Conservation (phyloP, 1,140 invertebrate genomes). For the Drosophila seguyi region DNA sequence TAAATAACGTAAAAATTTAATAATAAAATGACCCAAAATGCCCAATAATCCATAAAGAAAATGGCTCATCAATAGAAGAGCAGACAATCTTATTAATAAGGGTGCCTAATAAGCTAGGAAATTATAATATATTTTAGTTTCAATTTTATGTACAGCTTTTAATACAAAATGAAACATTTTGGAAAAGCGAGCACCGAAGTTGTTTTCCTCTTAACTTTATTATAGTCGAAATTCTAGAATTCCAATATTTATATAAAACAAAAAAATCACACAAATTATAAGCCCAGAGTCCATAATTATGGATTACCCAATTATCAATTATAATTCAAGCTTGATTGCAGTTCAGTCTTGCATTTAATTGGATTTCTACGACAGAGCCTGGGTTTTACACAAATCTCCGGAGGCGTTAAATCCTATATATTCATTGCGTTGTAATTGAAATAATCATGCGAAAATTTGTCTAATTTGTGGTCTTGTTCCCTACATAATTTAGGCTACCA, state of each 20-base stretch:
- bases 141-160: neutral
- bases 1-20: slow-evolving; percentile 45
- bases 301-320: slow-evolving; percentile 1
- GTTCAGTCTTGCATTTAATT: slow-evolving; percentile 1
- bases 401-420: slow-evolving; percentile 19
- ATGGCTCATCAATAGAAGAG: neutral
- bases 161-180: too few relatives aligned
- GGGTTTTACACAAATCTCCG: neutral
- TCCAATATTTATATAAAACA: too few relatives aligned
- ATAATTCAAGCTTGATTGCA: slow-evolving; percentile 2
- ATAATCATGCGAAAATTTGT: slow-evolving; percentile 47
- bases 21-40: slow-evolving; percentile 34
- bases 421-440: slow-evolving; percentile 46
- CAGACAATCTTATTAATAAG: neutral
- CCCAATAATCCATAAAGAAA: slow-evolving; percentile 26
- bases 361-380: neutral
- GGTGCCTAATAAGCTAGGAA: neutral
- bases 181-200: too few relatives aligned
- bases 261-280: too few relatives aligned
- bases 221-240: too few relatives aligned
- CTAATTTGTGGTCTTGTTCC: slow-evolving; percentile 45
- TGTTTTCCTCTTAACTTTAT: too few relatives aligned
- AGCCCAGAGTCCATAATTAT: neutral
- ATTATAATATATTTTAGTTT: neutral
- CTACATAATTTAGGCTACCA: slow-evolving; percentile 29